A percentile compares a stretch with the other conserved stretches of the same genome.
phyloP scores from a whole-genome alignment of 2,797 vertebrate species.

The Pangasius djambal region DNA sequence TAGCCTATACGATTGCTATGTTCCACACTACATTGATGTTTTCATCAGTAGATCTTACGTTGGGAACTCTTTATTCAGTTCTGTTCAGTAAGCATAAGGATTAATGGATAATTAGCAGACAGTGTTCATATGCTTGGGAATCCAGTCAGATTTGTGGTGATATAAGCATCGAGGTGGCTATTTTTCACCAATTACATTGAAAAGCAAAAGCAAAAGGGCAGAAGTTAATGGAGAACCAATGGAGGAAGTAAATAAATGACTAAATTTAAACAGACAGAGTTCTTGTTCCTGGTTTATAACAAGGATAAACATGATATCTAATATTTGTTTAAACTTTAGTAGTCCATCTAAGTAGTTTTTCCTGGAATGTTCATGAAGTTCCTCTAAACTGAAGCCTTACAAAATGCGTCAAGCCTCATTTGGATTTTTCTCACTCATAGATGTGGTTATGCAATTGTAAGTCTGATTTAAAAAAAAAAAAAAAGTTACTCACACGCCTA shows the following conservation, averaged over 20 bases:
- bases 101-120: background rate
- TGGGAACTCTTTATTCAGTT: background rate
- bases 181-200: background rate
- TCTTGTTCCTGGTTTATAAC: conserved; percentile 21
- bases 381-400: conserved; percentile 60
- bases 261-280: conserved; percentile 29
- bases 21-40: background rate
- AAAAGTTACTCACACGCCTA: conserved; percentile 38
- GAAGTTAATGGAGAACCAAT: conserved; percentile 13
- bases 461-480: conserved; percentile 1
- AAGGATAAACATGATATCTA: conserved; percentile 28
- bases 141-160: background rate
- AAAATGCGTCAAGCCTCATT: background rate
- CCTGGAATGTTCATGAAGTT: conserved; percentile 67
- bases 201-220: background rate
- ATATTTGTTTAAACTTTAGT: conserved; percentile 49
- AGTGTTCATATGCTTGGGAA: background rate
- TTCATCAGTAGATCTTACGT: background rate
- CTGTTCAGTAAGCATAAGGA: background rate
- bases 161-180: background rate
- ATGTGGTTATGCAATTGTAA: background rate
- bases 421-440: background rate
- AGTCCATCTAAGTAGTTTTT: conserved; percentile 53
- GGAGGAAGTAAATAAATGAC: conserved; percentile 22
- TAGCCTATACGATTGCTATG: conserved; percentile 30